These are phyloP conservation scores for Naja naja DNA, from an alignment of 2,113 vertebrate genomes.

Conservation along the genomic window DNA sequence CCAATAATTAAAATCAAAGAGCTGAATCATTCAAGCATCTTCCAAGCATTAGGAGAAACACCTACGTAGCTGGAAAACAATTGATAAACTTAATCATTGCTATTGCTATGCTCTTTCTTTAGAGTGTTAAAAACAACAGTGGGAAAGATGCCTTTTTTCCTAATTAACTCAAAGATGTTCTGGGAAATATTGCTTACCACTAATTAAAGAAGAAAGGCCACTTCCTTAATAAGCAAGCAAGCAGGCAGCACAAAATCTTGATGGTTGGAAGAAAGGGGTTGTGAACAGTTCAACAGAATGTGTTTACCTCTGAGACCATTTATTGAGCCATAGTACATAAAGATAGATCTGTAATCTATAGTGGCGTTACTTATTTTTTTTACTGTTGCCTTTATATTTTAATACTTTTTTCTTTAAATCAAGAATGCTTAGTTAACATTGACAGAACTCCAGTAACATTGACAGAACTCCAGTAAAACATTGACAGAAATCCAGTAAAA, in stretches of 20 bases:
- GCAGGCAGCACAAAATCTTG: background rate
- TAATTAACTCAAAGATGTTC: background rate
- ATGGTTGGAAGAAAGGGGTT: background rate
- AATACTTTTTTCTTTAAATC: background rate
- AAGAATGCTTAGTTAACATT: background rate
- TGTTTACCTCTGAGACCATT: background rate
- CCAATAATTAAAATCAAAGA: background rate
- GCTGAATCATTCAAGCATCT: background rate
- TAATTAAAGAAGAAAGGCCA: slow-evolving; percentile 1
- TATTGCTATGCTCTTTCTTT: background rate
- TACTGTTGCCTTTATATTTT: background rate
- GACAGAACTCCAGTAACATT: background rate
- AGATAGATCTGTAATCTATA: background rate
- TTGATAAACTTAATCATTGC: background rate
- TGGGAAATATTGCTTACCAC: background rate
- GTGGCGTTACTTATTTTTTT: background rate
- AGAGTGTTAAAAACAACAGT: background rate
- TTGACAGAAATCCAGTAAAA: background rate
- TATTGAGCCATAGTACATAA: background rate
- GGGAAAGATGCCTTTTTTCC: background rate
- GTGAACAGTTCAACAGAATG: background rate
- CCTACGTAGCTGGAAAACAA: background rate
- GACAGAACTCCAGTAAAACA: background rate
- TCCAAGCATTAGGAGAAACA: background rate
- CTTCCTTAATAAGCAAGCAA: slow-evolving; percentile 1